Base-by-base conservation (phyloP, 2,888 invertebrate species). In the Xylota sylvarum region DNA sequence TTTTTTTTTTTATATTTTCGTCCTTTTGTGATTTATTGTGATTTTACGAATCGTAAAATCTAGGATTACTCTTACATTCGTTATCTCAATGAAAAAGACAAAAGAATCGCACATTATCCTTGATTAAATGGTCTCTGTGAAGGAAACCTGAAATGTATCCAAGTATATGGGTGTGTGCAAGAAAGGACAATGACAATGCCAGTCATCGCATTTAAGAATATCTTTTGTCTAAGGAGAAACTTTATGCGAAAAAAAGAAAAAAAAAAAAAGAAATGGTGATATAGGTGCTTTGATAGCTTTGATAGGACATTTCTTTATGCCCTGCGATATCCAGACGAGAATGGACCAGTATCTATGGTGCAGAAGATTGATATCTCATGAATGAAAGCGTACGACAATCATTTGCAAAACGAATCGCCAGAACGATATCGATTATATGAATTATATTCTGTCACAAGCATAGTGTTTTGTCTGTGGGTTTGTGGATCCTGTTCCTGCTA, bases 91-190 rank as follows among this genome's bases (percentile, higher is more conserved):
- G 65, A 46, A 19, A 55, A 74, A 80, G 80, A 85, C 80, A 85
- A 85, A 85, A 37, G 72, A 76, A 85, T 55, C 76, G 74, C 60
- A 40, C 76, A 85, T 85, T 85, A 85, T 80, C 72, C 85, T 80
- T 85, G 80, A 85, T 80, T 85, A 76, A 80, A 85, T 85, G 80
- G 80, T 60, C 76, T 30, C 46, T 30, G 1, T 6, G 5, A 14
- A 4, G 32, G 4, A n/a, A 4, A 23, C 40, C 4, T 4, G n/a
- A 0, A 40, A 40, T n/a, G 40, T 40, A 40, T 40, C n/a, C 4
- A 10, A 12, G 10, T n/a, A 10, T 14, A 3, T 43, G n/a, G 6
- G 14, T 56, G 27, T 19, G 17, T 69, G 1, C 23, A 6, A 40
- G 46, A 40, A 69, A 52, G 32, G 76, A 69, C 74, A 69, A 55